Base-by-base conservation (phyloP, 2,797 vertebrate species). In the Tenualosa ilisha region DNA sequence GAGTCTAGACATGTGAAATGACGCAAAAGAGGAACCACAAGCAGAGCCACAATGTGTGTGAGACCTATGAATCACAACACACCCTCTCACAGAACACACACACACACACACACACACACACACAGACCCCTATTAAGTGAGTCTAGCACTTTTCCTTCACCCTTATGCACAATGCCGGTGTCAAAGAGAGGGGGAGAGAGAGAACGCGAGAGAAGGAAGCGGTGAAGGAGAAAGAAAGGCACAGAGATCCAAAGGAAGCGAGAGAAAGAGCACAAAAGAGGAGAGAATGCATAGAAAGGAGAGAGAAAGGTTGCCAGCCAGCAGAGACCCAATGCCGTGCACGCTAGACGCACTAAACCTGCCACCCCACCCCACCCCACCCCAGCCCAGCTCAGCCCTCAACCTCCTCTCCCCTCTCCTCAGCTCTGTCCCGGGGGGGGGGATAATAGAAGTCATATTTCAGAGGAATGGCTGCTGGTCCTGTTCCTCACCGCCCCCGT, bases 381-480 rank as follows among this genome's bases (percentile, higher is more conserved):
- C 4, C 49, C 49, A 50, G 3, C 49, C 49, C 8, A 6, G 2
- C 43, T 6, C 43, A 31, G 31, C 50, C 50, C 50, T 51, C 50
- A 31, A 9, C 50, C 50, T 9, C 50, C 68, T 75, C 31, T 6
- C 13, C 37, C 37, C 37, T 72, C 65, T 40, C 31, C 65, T 22
- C 4, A 4, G 31, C 68, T 72, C 65, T 13, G 68, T 75, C 68
- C 40, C 37, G 9, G 65, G 37, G 65, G 37, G 65, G 68, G 17
- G 68, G 37, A 20, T 75, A 75, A 43, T 75, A 37, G 68, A 75
- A 75, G 68, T 75, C 31, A 75, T 75, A 75, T 75, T 75, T 75
- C 68, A 75, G 68, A 75, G 68, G 3, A 75, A 75, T 75, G 68
- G 68, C 37, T 43, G 37, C 37, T 20, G 68, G 26, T 37, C 68